Conservation (phyloP, 2,888 invertebrate genomes). For the Hyles lineata region DNA sequence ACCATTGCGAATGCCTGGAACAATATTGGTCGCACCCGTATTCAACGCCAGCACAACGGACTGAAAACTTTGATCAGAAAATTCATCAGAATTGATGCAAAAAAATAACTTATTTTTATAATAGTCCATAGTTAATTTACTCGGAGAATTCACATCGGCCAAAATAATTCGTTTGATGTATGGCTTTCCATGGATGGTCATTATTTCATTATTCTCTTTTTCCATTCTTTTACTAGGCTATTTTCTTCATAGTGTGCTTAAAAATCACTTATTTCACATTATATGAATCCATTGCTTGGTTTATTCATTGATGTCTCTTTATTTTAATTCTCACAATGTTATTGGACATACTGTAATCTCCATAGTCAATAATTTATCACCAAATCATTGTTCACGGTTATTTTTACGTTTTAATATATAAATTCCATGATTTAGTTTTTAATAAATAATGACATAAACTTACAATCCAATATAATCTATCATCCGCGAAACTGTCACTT, state of each 20-base stretch:
- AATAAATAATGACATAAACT: no score
- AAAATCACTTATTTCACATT: not conserved
- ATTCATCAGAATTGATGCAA: not conserved
- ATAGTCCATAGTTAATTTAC: conserved; percentile 3
- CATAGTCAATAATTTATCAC: no score
- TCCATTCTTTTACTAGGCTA: not conserved
- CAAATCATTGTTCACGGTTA: no score
- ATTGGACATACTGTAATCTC: no score
- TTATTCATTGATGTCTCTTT: no score
- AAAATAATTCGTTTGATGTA: not conserved
- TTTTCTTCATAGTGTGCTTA: not conserved
- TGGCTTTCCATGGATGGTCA: not conserved
- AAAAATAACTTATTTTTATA: conserved; percentile 3
- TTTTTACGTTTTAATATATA: no score
- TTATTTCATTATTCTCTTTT: not conserved
- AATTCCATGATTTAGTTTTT: no score
- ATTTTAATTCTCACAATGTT: no score
- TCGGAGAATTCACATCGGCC: not conserved
- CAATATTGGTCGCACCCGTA: conserved; percentile 6
- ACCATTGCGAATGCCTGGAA: not conserved
- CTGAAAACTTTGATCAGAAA: not conserved
- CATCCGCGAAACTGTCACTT: no score
- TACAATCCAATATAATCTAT: no score
- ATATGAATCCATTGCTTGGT: not conserved
- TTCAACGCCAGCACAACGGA: not conserved